Base-by-base conservation (phyloP, 2,888 invertebrate genomes). In the Noctuana brunneofusca region DNA sequence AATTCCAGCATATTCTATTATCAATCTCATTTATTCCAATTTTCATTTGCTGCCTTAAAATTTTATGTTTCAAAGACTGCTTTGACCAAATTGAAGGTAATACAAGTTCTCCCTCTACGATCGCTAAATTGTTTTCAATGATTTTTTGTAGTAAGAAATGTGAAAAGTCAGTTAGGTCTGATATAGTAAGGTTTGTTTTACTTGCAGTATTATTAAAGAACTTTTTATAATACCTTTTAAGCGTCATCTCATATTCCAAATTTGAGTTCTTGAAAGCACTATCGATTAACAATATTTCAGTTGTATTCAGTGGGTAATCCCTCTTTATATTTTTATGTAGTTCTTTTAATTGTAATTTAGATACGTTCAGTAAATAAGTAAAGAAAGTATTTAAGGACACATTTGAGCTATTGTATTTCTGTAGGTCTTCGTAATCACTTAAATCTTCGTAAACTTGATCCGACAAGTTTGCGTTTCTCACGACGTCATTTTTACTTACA, bases 31-130 rank as follows among this genome's bases (percentile, higher is more conserved):
- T 73, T 0, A 65, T 64, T 2, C 75, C 70, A n/a, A 76, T 75
- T 74, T 83, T 83, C 9, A 66, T 65, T 68, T 83, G 80, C 56
- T 80, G 80, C 56, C 79, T 73, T 20, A 76, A 54, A 52, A 83
- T 75, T 62, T 76, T 84, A 24, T 80, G 72, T 57, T 72, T 79
- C 14, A 78, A 62, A 0, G 73, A 69, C 43, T 76, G 70, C 1
- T 72, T 68, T 32, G 72, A 70, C 79, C 75, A 80, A 41, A 71
- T 70, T 2, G 74, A 69, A 8, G 69, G 66, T 18, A 55, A 24
- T 38, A 66, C 16, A 30, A 74, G 56, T 22, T 70, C 68, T 2
- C 73, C 74, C 9, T 75, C 73, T 0, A 78, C 63, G 43, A 72
- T 71, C 16, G 67, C 66, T 11, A 80, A 64, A 49, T 72, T 71